Evolutionary conservation across 2,888 invertebrate species (phyloP), one percentile per base, ranked within the genome.

Genomic region (Sylvicola cinctus): DNA sequence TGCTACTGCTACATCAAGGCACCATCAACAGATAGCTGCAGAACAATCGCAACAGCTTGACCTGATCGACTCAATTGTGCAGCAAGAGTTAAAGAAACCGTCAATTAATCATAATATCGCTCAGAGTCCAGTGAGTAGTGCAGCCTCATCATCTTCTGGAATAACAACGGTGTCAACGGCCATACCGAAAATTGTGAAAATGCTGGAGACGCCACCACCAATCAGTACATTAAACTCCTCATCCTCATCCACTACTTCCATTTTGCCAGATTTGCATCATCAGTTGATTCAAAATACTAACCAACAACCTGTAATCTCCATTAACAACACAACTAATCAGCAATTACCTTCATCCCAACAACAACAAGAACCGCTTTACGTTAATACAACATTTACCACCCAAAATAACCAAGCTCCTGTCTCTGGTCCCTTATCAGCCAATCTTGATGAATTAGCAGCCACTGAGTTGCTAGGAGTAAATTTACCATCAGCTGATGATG

Each of bases 401-500:
- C 7, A 20, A 8, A 4, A 20, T 6, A 20, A 20, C 20, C 20
- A 20, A 8, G 20, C 20, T 4, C 20, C 20, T 8, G 20, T 20
- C 8, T 20, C 20, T 20, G 20, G 20, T 6, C 20, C 20, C 5
- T 20, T 20, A 8, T 20, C 20, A 4, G 20, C 20, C 20, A 20
- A 20, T 8, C 20, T 20, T 4, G 20, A 20, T 20, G 20, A 20
- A 4, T 8, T 20, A 20, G 20, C 20, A 6, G 20, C 20, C 20
- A 20, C 20, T 6, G 20, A 20, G 8, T 8, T 20, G 20, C 8
- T 20, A 8, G 20, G 8, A 6, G 68, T 63, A 41, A 68, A 67
- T 28, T 52, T 70, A 34, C 68, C 67, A 42, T 66, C 70, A n/a
- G 68, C 74, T 44, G 69, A 68, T 41, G 66, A 74, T 49, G 69